These are phyloP conservation scores for Mythimna ferrago DNA, from an alignment of 2,888 invertebrate species.

Conservation along the genomic window DNA sequence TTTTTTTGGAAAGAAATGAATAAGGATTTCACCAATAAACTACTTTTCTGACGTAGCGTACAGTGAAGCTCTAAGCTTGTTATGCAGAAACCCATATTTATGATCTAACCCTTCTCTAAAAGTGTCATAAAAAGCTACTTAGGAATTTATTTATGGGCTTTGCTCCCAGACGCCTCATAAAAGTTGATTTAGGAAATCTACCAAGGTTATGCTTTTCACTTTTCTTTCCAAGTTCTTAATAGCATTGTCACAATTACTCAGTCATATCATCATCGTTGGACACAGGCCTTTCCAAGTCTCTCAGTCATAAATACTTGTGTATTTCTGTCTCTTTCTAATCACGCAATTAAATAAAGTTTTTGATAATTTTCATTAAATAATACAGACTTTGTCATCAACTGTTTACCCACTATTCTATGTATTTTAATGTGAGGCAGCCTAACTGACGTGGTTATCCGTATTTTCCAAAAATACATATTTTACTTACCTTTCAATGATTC, in stretches of 20 bases:
- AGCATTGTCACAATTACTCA: no score
- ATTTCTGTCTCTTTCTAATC: no score
- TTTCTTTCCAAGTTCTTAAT: background rate
- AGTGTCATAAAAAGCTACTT: conserved; percentile 37
- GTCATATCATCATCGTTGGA: no score
- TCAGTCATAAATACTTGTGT: no score
- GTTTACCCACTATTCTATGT: no score
- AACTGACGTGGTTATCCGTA: no score
- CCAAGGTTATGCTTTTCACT: conserved; percentile 3
- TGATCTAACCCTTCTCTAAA: conserved; percentile 32
- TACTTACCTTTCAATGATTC: background rate
- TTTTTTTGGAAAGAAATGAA: background rate
- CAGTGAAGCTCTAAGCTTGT: conserved; percentile 16
- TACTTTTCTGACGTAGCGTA: conserved; percentile 10
- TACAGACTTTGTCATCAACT: no score
- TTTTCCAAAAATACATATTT: background rate
- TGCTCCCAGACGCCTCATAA: conserved; percentile 24
- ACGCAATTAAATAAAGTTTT: no score
- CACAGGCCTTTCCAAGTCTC: no score
- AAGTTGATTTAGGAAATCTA: conserved; percentile 28
- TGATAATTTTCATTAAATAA: background rate
- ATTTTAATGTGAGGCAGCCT: no score
- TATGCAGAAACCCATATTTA: conserved; percentile 41
- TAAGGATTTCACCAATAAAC: conserved; percentile 20
- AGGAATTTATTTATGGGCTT: conserved; percentile 37